Base-by-base conservation (phyloP, 2,888 invertebrate species). In the Spicauda simplicius region DNA sequence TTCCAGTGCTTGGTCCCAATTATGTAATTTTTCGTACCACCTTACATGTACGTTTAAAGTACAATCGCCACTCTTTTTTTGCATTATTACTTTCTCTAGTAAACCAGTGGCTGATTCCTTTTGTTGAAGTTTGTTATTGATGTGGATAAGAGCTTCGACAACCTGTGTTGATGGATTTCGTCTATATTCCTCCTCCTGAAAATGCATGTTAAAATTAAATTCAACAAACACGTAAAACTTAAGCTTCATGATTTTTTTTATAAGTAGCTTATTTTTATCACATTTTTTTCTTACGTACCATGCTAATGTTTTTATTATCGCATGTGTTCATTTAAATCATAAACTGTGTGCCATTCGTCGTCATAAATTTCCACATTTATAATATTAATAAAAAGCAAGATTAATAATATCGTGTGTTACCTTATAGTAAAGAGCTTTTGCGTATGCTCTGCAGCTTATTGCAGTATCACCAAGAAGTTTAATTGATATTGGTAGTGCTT, bases 11-110 rank as follows among this genome's bases (percentile, higher is more conserved):
- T 98, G 97, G 74, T 99, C 98, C 99, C 99, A 99, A 82, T 99
- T 98, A 86, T 99, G 99, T 1, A 99, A 91, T 84, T 99, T 99
- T 85, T 99, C 99, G 84, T 99, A 99, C 99, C 99, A 99, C 1
- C 97, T 95, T 30, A 99, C 98, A 84, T 90, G 87, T 19, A 88
- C 86, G 69, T 87, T 90, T 2, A 91, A 71, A 58, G 94, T 90
- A 63, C 94, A 94, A 70, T 95, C 94, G 0, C 94, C 94, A 6
- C 94, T 94, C 70, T 95, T 96, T 71, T 96, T 95, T 77, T 97
- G 95, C 64, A 94, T 96, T 92, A 97, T 97, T 0, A 98, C 98
- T 84, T 97, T 97, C 77, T 97, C 97, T 18, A 99, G 84, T 10
- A 98, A 90, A 66, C 99, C 99, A 77, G 97, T 97, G 0, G 99